Evolutionary conservation across 35 echinoderm and acorn worm genomes (phyloP).

Genomic region (Heliocidaris tuberculata): DNA sequence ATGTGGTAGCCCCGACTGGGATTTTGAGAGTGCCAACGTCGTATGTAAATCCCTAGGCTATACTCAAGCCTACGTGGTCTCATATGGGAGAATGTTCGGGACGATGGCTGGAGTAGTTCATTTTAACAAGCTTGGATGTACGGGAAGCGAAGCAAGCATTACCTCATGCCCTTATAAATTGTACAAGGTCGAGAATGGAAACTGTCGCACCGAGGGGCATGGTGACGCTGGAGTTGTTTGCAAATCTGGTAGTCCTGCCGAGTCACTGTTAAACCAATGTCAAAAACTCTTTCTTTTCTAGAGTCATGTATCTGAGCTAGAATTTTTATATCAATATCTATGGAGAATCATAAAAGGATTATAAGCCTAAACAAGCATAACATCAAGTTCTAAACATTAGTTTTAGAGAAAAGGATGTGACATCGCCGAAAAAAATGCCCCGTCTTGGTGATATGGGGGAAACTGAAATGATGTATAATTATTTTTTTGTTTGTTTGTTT

Average conservation of each 20-base stretch:
- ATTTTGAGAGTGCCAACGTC: background rate
- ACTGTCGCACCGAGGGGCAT: background rate
- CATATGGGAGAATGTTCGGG: background rate
- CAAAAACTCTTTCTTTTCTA: too few species aligned
- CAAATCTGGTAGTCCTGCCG: background rate
- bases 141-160: background rate
- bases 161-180: background rate
- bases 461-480: too few species aligned
- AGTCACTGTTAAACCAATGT: background rate
- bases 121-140: too few species aligned
- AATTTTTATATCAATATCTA: too few species aligned
- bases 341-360: too few species aligned
- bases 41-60: slow-evolving; percentile 12
- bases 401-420: too few species aligned
- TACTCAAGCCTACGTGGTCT: background rate
- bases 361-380: too few species aligned
- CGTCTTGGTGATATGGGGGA: too few species aligned
- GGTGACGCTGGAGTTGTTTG: background rate
- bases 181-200: background rate
- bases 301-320: too few species aligned
- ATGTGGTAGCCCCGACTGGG: background rate
- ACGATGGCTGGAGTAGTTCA: background rate
- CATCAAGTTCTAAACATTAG: too few species aligned
- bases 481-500: too few species aligned
- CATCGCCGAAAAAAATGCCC: too few species aligned